A percentile compares a stretch with the other conserved stretches of the same genome.
These are phyloP conservation scores for Eclectus roratus DNA, from an alignment of 2,113 vertebrate genomes.

Conservation along the genomic window DNA sequence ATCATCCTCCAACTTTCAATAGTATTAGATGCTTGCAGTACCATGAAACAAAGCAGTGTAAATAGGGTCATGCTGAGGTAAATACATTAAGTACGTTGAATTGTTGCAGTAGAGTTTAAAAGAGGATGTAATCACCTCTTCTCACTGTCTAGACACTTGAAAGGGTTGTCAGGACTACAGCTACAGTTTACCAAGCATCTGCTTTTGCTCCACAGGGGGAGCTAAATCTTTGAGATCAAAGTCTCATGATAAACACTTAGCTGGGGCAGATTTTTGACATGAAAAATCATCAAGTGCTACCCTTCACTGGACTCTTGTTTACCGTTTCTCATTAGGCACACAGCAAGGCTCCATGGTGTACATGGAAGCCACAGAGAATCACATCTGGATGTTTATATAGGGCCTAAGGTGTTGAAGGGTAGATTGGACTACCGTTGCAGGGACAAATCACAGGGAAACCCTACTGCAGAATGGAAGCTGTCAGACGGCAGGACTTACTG, in stretches of 20 bases:
- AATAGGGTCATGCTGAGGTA: constrained; percentile 10
- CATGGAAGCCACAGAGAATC: neutral
- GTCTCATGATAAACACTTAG: constrained; percentile 1
- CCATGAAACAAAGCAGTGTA: neutral
- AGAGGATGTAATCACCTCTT: constrained; percentile 27
- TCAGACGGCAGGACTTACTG: neutral
- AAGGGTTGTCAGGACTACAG: constrained; percentile 66
- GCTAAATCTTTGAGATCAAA: constrained; percentile 58
- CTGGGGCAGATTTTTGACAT: constrained; percentile 10
- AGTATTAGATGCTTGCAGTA: neutral
- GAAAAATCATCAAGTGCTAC: neutral
- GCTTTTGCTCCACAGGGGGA: constrained; percentile 35
- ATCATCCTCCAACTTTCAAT: neutral
- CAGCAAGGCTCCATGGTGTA: neutral
- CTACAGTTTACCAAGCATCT: constrained; percentile 50
- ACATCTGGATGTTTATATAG: neutral
- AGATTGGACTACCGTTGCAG: neutral
- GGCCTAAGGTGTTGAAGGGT: neutral
- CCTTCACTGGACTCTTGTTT: neutral
- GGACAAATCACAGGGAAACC: neutral
- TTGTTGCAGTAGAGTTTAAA: constrained; percentile 20
- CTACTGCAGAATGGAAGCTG: neutral
- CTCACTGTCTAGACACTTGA: constrained; percentile 34
- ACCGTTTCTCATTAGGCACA: neutral
- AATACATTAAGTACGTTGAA: neutral